Conservation (phyloP, 2,797 vertebrate species). For the Champsocephalus esox region DNA sequence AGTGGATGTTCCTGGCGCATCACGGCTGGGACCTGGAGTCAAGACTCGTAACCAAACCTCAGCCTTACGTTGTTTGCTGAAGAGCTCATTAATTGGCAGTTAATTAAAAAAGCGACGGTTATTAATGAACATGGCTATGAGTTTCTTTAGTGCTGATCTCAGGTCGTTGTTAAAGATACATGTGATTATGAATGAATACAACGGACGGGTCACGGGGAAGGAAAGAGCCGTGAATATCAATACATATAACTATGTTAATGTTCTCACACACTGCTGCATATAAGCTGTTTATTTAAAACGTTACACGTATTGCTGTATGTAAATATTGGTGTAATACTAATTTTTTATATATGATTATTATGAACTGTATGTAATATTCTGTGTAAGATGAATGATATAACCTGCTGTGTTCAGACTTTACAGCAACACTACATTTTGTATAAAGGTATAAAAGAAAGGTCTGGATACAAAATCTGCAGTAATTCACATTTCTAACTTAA, state of each 20-base stretch:
- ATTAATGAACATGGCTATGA: too few relatives aligned
- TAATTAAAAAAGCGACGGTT: too few relatives aligned
- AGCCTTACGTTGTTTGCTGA: too few relatives aligned
- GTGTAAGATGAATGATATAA: neutral
- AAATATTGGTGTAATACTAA: slow-evolving; percentile 76
- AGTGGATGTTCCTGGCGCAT: too few relatives aligned
- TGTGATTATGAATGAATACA: neutral
- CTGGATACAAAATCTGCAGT: neutral
- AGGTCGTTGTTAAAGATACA: slow-evolving; percentile 7
- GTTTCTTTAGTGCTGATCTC: slow-evolving; percentile 19
- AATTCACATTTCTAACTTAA: neutral
- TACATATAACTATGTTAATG: slow-evolving; percentile 28
- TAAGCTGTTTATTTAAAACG: slow-evolving; percentile 78
- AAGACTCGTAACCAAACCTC: too few relatives aligned
- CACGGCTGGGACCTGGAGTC: neutral
- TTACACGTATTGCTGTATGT: slow-evolving; percentile 71
- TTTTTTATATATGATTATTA: slow-evolving; percentile 26
- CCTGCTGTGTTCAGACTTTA: slow-evolving; percentile 30
- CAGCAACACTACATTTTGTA: neutral
- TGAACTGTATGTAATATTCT: slow-evolving; percentile 14
- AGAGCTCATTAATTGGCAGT: too few relatives aligned
- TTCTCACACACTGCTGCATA: slow-evolving; percentile 55
- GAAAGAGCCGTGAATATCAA: slow-evolving; percentile 60
- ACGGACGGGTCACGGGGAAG: slow-evolving; percentile 19
- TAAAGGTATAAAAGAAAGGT: neutral